These are phyloP conservation scores for Leptocoma aspasia DNA, from an alignment of 2,113 vertebrate species.

Conservation along the genomic window DNA sequence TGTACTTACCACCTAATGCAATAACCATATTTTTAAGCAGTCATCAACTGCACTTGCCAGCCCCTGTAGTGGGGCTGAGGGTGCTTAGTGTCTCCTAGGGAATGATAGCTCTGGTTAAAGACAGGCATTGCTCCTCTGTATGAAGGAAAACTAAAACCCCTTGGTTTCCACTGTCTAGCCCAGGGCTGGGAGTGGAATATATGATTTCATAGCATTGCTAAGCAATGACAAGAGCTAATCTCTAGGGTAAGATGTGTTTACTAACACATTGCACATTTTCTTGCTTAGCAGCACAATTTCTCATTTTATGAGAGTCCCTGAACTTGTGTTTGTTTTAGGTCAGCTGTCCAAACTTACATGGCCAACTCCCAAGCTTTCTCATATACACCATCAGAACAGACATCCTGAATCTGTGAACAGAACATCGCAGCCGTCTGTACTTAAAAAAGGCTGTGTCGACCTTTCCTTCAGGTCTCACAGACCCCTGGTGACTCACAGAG, in stretches of 20 bases:
- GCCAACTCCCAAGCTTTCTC: not conserved
- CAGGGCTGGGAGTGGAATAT: constrained; percentile 1
- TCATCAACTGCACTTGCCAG: not conserved
- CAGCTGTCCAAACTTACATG: not conserved
- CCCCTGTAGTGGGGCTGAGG: not conserved
- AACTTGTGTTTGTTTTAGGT: not conserved
- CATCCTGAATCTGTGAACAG: not conserved
- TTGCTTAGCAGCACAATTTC: not conserved
- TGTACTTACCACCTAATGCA: not conserved
- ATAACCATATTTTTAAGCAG: not conserved
- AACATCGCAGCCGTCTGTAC: not conserved
- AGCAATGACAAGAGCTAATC: constrained; percentile 34
- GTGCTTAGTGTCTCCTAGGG: not conserved
- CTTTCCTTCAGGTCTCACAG: not conserved
- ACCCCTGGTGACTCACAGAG: not conserved
- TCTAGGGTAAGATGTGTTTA: constrained; percentile 32
- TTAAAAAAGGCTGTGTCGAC: not conserved
- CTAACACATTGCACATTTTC: constrained; percentile 27
- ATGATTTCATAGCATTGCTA: constrained; percentile 58
- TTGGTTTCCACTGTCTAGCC: not conserved
- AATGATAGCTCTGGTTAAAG: not conserved
- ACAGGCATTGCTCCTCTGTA: not conserved
- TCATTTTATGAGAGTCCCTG: constrained; percentile 14
- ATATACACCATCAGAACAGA: not conserved
- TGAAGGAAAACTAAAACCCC: not conserved